A percentile compares a stretch with the other conserved stretches of the same genome.
These are phyloP conservation scores for Calidris pugnax DNA, from an alignment of 2,113 vertebrate genomes.

Conservation along the genomic window DNA sequence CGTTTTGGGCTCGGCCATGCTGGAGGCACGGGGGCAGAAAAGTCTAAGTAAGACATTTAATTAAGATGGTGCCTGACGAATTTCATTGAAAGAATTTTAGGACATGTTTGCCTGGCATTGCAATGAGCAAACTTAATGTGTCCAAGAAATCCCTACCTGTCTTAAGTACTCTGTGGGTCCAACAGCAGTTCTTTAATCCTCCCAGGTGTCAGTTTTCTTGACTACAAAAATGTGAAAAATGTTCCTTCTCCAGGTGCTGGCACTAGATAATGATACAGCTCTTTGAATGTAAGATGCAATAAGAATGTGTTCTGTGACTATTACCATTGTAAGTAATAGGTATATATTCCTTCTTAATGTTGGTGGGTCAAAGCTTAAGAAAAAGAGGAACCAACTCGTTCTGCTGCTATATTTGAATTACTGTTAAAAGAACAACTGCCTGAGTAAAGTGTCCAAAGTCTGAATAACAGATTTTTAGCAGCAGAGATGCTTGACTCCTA, in stretches of 20 bases:
- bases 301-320: neutral
- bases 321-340: neutral
- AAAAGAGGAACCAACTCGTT: neutral
- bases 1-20: neutral
- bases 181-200: neutral
- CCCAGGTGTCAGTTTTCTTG: neutral
- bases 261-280: neutral
- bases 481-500: neutral
- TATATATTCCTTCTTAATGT: neutral
- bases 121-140: neutral
- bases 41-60: neutral
- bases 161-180: neutral
- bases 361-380: neutral
- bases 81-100: neutral
- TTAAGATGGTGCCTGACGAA: neutral
- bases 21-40: neutral
- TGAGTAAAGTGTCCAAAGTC: neutral
- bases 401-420: neutral
- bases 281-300: neutral
- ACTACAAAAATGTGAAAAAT: neutral
- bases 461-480: neutral
- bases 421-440: neutral
- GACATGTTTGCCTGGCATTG: neutral
- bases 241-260: neutral
- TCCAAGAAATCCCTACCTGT: neutral